These are phyloP conservation scores for Ariolimax columbianus DNA, from an alignment of 2,888 invertebrate genomes.

Conservation along the genomic window DNA sequence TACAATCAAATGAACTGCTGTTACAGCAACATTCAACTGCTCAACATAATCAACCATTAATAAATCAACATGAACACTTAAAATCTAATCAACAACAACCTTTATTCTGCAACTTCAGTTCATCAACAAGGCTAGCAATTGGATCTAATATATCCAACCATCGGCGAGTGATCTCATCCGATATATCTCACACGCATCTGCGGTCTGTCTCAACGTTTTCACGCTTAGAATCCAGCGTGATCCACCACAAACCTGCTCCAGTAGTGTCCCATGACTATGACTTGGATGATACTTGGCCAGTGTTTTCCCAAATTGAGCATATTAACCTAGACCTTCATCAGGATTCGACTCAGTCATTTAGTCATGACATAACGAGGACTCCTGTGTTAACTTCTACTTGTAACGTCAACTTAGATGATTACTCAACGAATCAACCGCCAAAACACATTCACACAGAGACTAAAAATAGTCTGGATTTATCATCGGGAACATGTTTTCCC, in stretches of 20 bases:
- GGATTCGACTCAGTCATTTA: background rate
- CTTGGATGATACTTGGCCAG: background rate
- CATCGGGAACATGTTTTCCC: background rate
- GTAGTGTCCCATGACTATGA: too few species aligned
- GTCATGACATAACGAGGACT: too few species aligned
- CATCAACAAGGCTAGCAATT: background rate
- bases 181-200: background rate
- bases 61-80: background rate
- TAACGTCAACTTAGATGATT: background rate
- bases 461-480: background rate
- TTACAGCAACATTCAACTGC: background rate
- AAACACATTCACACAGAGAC: too few species aligned
- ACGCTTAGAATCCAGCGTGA: background rate
- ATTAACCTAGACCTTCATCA: background rate
- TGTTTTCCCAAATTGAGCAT: background rate
- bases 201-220: background rate
- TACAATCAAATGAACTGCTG: background rate
- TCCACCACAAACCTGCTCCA: background rate
- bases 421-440: background rate
- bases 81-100: background rate
- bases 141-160: background rate
- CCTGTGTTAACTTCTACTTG: background rate
- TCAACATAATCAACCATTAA: background rate
- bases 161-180: background rate
- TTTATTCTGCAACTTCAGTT: background rate